Percentiles rank a stretch among this genome's conserved stretches.
Evolutionary conservation across 2,888 invertebrate species (phyloP).

Genomic region (Urechis unicinctus): DNA sequence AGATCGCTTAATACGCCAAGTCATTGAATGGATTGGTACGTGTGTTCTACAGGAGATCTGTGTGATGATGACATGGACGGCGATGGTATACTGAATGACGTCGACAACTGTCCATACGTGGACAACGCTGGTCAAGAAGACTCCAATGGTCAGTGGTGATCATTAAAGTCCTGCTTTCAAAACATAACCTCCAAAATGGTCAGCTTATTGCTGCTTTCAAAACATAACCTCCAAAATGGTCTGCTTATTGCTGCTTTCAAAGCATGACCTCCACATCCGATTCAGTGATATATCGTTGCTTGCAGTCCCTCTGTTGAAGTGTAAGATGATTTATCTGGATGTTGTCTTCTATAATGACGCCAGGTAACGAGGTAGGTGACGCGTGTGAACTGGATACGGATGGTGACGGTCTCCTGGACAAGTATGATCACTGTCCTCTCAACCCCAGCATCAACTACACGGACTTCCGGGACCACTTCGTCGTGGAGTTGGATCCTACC

Average conservation of each 20-base stretch:
- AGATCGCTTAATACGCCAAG: too few species aligned
- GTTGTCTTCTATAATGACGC: too few species aligned
- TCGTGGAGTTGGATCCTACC: constrained; percentile 77
- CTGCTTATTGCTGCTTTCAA: too few species aligned
- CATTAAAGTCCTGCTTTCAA: too few species aligned
- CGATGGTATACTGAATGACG: constrained; percentile 77
- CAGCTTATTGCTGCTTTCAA: too few species aligned
- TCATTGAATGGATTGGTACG: too few species aligned
- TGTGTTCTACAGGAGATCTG: constrained; percentile 41
- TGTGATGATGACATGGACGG: constrained; percentile 54
- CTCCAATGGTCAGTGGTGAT: constrained; percentile 63
- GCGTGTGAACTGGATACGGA: constrained; percentile 79
- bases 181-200: too few species aligned
- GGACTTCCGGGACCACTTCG: constrained; percentile 81
- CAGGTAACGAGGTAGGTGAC: constrained; percentile 62
- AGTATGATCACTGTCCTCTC: constrained; percentile 85
- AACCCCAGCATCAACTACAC: constrained; percentile 84
- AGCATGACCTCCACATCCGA: too few species aligned
- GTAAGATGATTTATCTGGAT: too few species aligned
- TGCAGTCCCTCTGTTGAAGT: too few species aligned
- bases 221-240: too few species aligned
- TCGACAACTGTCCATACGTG: constrained; percentile 79
- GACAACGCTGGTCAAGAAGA: constrained; percentile 84
- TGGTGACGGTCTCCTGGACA: constrained; percentile 71
- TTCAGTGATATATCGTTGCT: too few species aligned